Evolutionary conservation across 2,113 vertebrate species (phyloP).

Genomic region (Cygnus atratus): DNA sequence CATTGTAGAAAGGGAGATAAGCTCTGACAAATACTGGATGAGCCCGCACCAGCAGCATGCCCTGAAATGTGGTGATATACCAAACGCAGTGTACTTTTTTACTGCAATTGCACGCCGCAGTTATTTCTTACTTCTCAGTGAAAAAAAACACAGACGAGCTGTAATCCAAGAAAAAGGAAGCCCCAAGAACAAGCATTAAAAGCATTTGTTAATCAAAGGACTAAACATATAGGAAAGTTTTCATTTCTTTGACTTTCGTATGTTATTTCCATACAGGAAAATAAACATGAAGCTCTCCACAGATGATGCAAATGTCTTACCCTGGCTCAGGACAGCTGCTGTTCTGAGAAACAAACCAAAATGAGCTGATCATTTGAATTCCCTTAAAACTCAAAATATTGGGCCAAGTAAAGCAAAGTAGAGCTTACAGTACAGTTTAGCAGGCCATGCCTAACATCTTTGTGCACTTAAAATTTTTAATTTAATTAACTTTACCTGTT

Average conservation of each 20-base stretch:
- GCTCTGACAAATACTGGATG: not conserved
- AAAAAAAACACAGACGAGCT: not conserved
- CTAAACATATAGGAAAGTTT: not conserved
- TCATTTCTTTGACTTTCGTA: not conserved
- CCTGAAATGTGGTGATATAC: not conserved
- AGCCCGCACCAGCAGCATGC: not conserved
- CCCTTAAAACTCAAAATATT: not conserved
- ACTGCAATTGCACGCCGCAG: not conserved
- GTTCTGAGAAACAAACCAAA: constrained; percentile 27
- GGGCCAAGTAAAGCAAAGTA: constrained; percentile 16
- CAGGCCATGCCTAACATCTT: not conserved
- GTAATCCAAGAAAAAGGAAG: not conserved
- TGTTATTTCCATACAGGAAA: constrained; percentile 59
- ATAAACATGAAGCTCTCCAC: not conserved
- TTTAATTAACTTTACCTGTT: constrained; percentile 30
- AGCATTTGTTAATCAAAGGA: constrained; percentile 69
- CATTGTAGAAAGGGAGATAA: not conserved
- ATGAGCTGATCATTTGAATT: constrained; percentile 8
- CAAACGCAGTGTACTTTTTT: rapidly evolving
- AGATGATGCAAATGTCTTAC: constrained; percentile 42
- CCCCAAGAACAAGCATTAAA: not conserved
- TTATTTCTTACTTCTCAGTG: not conserved
- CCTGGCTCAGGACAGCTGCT: constrained; percentile 12
- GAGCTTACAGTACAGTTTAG: not conserved
- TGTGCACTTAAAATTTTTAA: not conserved